A percentile compares a stretch with the other conserved stretches of the same genome.
phyloP scores from a whole-genome alignment of 2,113 vertebrate species.

The Hipposideros armiger region DNA sequence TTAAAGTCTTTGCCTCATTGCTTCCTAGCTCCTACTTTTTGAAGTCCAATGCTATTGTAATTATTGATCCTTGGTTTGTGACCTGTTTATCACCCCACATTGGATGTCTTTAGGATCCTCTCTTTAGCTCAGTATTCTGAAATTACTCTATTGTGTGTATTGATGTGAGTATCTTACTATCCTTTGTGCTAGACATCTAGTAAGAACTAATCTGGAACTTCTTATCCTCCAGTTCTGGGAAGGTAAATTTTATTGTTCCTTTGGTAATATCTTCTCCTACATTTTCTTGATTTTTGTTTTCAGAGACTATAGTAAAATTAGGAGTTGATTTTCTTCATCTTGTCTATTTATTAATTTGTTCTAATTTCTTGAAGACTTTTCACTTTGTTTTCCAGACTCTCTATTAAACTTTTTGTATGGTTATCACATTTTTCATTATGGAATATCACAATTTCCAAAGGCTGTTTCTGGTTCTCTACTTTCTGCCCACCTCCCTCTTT shows the following conservation, averaged over 20 bases:
- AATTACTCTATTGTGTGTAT: not conserved
- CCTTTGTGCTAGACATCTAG: not conserved
- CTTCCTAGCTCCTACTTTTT: not conserved
- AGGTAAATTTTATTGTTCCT: not conserved
- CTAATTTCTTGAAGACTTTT: conserved; percentile 47
- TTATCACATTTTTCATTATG: conserved; percentile 7
- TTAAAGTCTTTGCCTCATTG: not conserved
- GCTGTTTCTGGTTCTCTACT: not conserved
- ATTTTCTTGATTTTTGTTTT: conserved; percentile 2
- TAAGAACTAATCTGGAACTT: not conserved
- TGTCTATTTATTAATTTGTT: not conserved
- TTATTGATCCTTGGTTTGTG: not conserved
- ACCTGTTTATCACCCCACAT: not conserved
- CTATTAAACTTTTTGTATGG: not conserved
- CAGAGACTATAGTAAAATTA: not conserved
- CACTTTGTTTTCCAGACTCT: not conserved
- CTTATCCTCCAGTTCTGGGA: not conserved
- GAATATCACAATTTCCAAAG: not conserved
- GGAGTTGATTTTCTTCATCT: not conserved
- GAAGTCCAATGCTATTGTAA: not conserved
- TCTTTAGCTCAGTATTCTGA: not conserved
- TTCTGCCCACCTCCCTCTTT: not conserved
- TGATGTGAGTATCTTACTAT: not conserved
- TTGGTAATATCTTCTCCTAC: not conserved
- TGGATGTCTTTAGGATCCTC: not conserved